Conservation (phyloP, 2,797 vertebrate species). For the Eupleurogrammus muticus region DNA sequence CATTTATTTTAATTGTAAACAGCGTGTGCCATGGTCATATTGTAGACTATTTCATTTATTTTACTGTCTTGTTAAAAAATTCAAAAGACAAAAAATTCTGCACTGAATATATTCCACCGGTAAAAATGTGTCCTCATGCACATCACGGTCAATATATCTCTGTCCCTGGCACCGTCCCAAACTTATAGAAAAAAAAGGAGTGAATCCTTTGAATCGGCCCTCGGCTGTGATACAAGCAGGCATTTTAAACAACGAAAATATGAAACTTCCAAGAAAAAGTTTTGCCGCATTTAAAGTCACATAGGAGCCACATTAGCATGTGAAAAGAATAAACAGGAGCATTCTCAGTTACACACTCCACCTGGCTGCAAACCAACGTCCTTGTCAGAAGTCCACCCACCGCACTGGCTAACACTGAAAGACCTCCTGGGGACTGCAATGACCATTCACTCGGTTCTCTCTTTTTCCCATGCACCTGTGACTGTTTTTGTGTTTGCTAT, state of each 20-base stretch:
- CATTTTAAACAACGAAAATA: conserved; percentile 66
- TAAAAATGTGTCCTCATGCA: conserved; percentile 35
- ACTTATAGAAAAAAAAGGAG: conserved; percentile 56
- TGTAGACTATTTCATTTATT: background rate
- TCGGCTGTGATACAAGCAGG: conserved; percentile 70
- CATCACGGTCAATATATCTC: conserved; percentile 49
- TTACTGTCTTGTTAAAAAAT: background rate
- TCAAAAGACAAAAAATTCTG: conserved; percentile 36
- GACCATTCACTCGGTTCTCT: conserved; percentile 87
- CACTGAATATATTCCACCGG: conserved; percentile 33
- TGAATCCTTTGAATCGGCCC: conserved; percentile 63
- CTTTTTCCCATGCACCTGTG: conserved; percentile 89
- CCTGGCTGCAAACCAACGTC: conserved; percentile 86
- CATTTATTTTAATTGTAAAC: conserved; percentile 5
- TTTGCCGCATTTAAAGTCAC: conserved; percentile 84
- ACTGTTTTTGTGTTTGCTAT: conserved; percentile 88
- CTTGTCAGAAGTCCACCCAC: conserved; percentile 89
- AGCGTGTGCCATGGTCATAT: background rate
- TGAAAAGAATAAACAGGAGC: conserved; percentile 88
- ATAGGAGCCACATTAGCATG: conserved; percentile 86
- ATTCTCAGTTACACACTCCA: conserved; percentile 88
- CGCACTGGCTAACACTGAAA: conserved; percentile 87
- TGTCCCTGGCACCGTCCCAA: conserved; percentile 63
- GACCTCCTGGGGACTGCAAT: conserved; percentile 87
- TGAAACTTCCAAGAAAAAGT: conserved; percentile 77